phyloP scores from a whole-genome alignment of 2,113 vertebrate genomes.

The Origma solitaria region DNA sequence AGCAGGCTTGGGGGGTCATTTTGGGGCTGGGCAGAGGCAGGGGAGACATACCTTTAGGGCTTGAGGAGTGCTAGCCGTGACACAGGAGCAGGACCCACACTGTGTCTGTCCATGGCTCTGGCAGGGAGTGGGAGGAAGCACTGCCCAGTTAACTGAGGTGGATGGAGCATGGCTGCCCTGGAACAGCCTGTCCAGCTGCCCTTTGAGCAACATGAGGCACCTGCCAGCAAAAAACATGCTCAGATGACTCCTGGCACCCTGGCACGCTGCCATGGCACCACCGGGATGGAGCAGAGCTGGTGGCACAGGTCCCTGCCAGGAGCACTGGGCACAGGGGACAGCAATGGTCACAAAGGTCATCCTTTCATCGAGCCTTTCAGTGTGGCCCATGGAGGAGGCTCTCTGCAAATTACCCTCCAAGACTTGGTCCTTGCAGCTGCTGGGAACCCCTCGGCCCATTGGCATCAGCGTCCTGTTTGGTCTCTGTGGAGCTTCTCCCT shows the following conservation, averaged over 20 bases:
- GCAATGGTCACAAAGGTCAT: neutral
- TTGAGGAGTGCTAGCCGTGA: neutral
- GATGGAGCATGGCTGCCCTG: neutral
- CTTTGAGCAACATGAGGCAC: neutral
- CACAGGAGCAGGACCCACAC: neutral
- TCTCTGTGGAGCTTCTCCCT: neutral
- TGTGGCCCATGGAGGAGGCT: neutral
- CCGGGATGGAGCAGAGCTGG: rapidly evolving
- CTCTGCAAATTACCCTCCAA: neutral
- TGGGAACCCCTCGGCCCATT: rapidly evolving
- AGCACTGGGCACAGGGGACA: rapidly evolving
- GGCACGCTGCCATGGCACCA: rapidly evolving
- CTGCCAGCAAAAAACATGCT: neutral
- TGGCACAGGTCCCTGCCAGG: neutral
- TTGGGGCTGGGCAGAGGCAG: neutral
- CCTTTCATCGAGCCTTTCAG: neutral
- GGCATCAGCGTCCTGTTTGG: neutral
- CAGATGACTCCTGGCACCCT: neutral
- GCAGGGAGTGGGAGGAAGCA: neutral
- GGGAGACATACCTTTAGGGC: neutral
- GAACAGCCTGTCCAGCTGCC: neutral
- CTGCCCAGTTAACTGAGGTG: neutral
- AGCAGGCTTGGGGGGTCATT: neutral
- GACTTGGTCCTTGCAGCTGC: neutral
- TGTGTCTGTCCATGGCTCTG: rapidly evolving